These are phyloP conservation scores for Hemicrepidius hirtus DNA, from an alignment of 2,888 invertebrate species.

Conservation along the genomic window DNA sequence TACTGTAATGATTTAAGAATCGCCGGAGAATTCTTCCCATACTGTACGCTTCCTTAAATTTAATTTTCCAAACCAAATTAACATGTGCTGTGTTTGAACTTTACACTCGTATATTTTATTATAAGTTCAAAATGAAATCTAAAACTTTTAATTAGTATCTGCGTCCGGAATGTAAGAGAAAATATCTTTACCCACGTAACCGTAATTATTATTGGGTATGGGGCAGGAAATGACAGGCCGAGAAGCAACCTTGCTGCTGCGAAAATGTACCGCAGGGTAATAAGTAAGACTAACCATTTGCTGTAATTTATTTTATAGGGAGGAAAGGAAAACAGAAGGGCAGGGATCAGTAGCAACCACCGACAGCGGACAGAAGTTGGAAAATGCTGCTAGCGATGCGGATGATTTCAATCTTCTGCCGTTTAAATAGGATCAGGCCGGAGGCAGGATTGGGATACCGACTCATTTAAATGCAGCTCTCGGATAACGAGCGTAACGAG, in stretches of 20 bases:
- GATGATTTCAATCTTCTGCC: conserved; percentile 65
- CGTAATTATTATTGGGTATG: conserved; percentile 3
- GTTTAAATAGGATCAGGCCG: conserved; percentile 63
- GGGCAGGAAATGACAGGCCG: conserved; percentile 19
- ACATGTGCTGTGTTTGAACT: too few relatives aligned
- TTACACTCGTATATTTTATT: too few relatives aligned
- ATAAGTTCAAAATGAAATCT: background rate
- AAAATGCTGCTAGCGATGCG: conserved; percentile 60
- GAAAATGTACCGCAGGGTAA: conserved; percentile 32
- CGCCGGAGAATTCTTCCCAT: too few relatives aligned
- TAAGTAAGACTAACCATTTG: conserved; percentile 39
- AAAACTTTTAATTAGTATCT: conserved; percentile 20
- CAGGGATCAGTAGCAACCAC: conserved; percentile 52
- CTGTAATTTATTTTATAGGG: conserved; percentile 41
- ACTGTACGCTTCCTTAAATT: too few relatives aligned
- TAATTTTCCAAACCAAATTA: too few relatives aligned
- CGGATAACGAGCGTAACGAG: conserved; percentile 60
- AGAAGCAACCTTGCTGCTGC: conserved; percentile 12
- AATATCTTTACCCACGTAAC: background rate
- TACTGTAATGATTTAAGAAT: too few relatives aligned
- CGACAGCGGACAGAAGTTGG: conserved; percentile 51
- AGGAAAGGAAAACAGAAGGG: conserved; percentile 35
- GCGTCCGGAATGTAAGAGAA: background rate
- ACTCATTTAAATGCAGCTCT: conserved; percentile 62
- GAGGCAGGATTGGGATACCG: conserved; percentile 50